phyloP scores from a whole-genome alignment of 2,113 vertebrate genomes.

The Bambusicola thoracicus region DNA sequence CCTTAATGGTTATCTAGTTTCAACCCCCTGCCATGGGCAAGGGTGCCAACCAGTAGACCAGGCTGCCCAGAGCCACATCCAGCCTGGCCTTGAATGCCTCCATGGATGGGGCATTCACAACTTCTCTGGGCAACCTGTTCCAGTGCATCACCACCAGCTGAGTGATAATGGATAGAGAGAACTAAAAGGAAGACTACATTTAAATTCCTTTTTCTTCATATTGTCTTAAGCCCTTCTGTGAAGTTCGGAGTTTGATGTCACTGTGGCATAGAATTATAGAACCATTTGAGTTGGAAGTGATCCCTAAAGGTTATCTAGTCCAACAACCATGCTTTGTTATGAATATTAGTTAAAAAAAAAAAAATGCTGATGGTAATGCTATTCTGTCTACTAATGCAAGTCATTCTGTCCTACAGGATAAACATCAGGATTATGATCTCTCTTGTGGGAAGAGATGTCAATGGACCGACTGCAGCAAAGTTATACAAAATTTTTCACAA shows the following conservation, averaged over 20 bases:
- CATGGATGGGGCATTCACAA: no score
- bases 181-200: not conserved
- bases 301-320: no score
- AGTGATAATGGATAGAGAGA: not conserved
- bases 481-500: not conserved
- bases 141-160: no score
- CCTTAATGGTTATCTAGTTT: no score
- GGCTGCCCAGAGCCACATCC: no score
- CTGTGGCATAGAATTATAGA: fast-evolving
- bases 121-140: no score
- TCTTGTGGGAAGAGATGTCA: not conserved
- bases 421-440: not conserved
- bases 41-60: no score
- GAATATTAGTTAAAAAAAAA: not conserved
- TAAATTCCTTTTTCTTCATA: not conserved
- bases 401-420: not conserved
- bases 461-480: not conserved
- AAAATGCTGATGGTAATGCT: not conserved
- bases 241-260: not conserved
- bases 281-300: no score
- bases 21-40: no score
- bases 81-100: no score
- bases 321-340: not conserved
- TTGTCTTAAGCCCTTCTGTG: not conserved
- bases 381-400: not conserved